phyloP scores from a whole-genome alignment of 2,797 vertebrate genomes.

The Cossypha polioptera region DNA sequence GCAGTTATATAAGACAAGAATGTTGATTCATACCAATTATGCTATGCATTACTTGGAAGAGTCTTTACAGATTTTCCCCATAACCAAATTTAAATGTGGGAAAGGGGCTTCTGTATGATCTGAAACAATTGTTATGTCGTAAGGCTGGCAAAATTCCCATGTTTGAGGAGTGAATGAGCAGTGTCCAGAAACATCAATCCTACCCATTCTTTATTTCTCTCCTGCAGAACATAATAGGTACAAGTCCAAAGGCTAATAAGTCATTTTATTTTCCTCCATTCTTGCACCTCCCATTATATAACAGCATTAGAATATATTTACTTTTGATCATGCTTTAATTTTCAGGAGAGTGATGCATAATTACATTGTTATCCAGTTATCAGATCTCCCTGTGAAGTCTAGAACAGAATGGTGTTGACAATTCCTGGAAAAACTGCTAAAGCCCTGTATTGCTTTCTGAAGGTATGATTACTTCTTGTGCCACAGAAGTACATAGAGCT shows the following conservation, averaged over 20 bases:
- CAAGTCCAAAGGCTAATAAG: background rate
- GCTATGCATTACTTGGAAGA: background rate
- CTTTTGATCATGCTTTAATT: background rate
- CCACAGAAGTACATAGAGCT: background rate
- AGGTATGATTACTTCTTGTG: background rate
- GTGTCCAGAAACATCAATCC: background rate
- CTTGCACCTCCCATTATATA: background rate
- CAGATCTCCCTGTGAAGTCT: background rate
- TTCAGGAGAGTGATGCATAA: background rate
- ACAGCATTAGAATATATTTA: background rate
- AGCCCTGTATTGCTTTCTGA: background rate
- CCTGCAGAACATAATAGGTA: background rate
- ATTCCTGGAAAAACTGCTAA: background rate
- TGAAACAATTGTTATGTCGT: background rate
- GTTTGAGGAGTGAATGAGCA: background rate
- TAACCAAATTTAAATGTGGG: background rate
- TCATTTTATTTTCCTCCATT: background rate
- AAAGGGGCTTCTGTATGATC: background rate
- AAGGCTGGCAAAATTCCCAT: background rate
- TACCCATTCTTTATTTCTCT: background rate
- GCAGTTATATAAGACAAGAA: background rate
- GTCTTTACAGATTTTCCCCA: background rate
- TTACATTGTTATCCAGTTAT: background rate
- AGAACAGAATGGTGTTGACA: background rate
- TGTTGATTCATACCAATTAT: constrained; percentile 58